Evolutionary conservation across 2,888 invertebrate species (phyloP), one percentile per base, ranked within the genome.

Genomic region (Furcula furcula): DNA sequence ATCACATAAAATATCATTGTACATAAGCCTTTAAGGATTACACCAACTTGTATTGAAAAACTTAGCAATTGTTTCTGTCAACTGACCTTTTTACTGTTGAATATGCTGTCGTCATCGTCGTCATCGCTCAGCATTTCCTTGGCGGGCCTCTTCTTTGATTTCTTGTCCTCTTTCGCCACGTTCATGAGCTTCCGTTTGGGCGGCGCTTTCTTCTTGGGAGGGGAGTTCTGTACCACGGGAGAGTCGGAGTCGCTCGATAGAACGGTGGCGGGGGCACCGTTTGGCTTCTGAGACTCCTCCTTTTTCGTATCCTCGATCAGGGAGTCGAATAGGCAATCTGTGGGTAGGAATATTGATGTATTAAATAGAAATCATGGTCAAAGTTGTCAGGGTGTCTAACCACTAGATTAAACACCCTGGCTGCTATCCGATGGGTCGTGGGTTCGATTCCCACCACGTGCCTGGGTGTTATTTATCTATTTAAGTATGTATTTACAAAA

Each of bases 241-340:
- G 41, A 39, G 0, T 71, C 78, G 0, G 69, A 76, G 4, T 82
- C 86, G 21, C 77, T 80, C 0, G 82, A 82, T 0, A 77, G 7
- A 0, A 71, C 45, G 0, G 59, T 38, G 2, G 46, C 23, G 9
- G 50, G 40, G 36, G 42, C 49, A 36, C 53, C 65, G 26, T 50
- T 34, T n/a, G n/a, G n/a, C n/a, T 59, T 70, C 7, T 54, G 45
- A 2, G 16, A 3, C 7, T 76, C 68, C 15, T 84, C 83, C 9
- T 81, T 86, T 47, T 82, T 85, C 0, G 84, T 71, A 27, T 87
- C 88, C 46, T 88, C 89, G 41, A 89, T 89, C 34, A 89, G 57
- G 0, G 89, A 89, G 54, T 89, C 89, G 62, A 89, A 89, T 7
- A 89, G 69, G 46, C 85, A 88, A 32, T 89, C 89, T 89, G 75